Evolutionary conservation across 1,140 invertebrate genomes (phyloP), one percentile per base, ranked within the genome.

Genomic region (Pomacea maculata): DNA sequence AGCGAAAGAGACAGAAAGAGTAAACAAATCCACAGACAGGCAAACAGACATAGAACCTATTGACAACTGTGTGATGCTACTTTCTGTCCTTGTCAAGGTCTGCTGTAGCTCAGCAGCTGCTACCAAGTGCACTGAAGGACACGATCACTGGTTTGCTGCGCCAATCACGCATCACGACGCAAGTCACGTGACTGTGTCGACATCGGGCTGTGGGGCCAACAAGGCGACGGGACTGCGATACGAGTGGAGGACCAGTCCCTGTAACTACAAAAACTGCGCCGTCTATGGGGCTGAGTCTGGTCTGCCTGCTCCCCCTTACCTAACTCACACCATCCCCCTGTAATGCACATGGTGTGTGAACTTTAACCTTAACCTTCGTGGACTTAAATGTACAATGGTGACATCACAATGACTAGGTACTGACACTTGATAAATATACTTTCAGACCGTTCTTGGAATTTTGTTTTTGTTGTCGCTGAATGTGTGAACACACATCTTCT

Each of bases 171-270:
- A 55, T 29, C 70, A 79, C 57, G 70, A 80, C 54, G 65, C 52
- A 8, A 79, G 81, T n/a, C 65, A 71, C 45, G 81, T 87, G 52
- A 83, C 80, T 0, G 67, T 87, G 19, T 72, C 76, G 25, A 80
- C 67, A 12, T 72, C 54, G n/a, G 71, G 68, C 25, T 84, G 83
- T 75, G 70, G 75, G 19, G 29, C 52, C 29, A n/a, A 57, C 52
- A 73, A 79, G 15, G 19, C 82, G 19, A 74, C 73, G 61, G 85
- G 82, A 34, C 55, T 86, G 7, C 76, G 85, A 68, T 86, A 86
- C 68, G 83, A 78, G 2, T 86, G 85, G 85, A 70, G 78, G 70
- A 81, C 82, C n/a, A 84, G 80, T 80, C 85, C 85, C 11, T 86
- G 85, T 78, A 25, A 25, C 1, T 74, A 83, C n/a, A 84, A 82